These are phyloP conservation scores for Caenorhabditis plicata DNA, from an alignment of 2,888 invertebrate genomes.

Conservation along the genomic window DNA sequence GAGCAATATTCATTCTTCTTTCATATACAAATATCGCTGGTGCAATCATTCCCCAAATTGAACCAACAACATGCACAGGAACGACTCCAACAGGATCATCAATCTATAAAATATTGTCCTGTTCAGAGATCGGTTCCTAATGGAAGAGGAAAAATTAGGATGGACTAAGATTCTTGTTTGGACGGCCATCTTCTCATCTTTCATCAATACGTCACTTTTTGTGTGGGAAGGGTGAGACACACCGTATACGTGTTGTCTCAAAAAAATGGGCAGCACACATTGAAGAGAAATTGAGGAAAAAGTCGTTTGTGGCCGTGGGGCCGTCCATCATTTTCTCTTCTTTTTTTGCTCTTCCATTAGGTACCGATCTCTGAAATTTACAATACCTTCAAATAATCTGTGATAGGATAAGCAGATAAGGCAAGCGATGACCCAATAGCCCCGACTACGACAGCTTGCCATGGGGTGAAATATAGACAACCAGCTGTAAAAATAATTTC, in stretches of 20 bases:
- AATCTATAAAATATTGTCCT: slow-evolving; percentile 40
- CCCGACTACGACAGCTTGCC: slow-evolving; percentile 55
- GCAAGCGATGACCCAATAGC: slow-evolving; percentile 55
- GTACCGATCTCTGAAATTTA: neutral
- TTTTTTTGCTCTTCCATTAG: no score
- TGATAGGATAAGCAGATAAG: slow-evolving; percentile 50
- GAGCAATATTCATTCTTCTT: slow-evolving; percentile 31
- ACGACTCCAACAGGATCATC: slow-evolving; percentile 61
- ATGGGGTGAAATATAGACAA: slow-evolving; percentile 55
- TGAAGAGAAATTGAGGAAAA: neutral
- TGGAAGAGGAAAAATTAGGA: no score
- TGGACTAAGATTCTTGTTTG: no score
- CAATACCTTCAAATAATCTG: slow-evolving; percentile 47
- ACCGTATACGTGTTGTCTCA: no score
- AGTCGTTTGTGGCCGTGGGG: neutral
- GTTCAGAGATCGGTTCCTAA: no score
- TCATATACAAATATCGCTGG: slow-evolving; percentile 54
- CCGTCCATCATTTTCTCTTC: no score
- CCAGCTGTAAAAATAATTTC: slow-evolving; percentile 12
- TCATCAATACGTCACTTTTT: no score
- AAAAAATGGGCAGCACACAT: no score
- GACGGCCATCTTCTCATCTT: no score
- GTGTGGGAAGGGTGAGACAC: no score
- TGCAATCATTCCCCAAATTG: slow-evolving; percentile 60
- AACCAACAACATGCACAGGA: slow-evolving; percentile 59